Evolutionary conservation across 2,888 invertebrate species (phyloP).

Genomic region (Syritta pipiens): DNA sequence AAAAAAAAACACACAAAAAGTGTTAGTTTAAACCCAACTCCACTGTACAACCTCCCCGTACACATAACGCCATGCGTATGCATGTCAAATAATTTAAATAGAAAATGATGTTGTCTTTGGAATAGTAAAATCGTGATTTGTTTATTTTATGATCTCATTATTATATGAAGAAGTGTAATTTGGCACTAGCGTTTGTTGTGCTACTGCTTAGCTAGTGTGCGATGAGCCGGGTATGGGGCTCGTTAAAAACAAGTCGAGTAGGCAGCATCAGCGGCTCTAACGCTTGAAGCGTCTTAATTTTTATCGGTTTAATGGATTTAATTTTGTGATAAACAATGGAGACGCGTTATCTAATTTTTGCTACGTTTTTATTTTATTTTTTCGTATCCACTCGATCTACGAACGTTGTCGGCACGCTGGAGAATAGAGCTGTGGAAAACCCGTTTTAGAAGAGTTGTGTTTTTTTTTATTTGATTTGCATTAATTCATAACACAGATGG

Average conservation of each 20-base stretch:
- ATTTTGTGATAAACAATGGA: slow-evolving; percentile 31
- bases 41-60: slow-evolving; percentile 3
- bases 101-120: slow-evolving; percentile 28
- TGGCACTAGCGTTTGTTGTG: slow-evolving; percentile 21
- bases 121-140: slow-evolving; percentile 56
- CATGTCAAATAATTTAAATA: background rate
- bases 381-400: too few species aligned
- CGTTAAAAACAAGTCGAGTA: background rate
- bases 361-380: too few species aligned
- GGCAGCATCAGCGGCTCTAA: background rate
- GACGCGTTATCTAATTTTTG: slow-evolving; percentile 29
- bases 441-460: slow-evolving; percentile 1
- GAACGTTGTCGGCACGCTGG: too few species aligned
- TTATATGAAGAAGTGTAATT: slow-evolving; percentile 48
- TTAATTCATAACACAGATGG: slow-evolving; percentile 52
- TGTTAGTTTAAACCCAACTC: too few species aligned
- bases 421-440: slow-evolving; percentile 1
- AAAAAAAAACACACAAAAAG: too few species aligned
- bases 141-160: slow-evolving; percentile 58
- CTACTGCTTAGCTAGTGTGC: slow-evolving; percentile 36
- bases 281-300: background rate
- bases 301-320: slow-evolving; percentile 25
- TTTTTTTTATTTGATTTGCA: slow-evolving; percentile 18
- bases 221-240: too few species aligned
- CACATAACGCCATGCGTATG: background rate